These are phyloP conservation scores for Timema podura DNA, from an alignment of 2,888 invertebrate species.

Conservation along the genomic window DNA sequence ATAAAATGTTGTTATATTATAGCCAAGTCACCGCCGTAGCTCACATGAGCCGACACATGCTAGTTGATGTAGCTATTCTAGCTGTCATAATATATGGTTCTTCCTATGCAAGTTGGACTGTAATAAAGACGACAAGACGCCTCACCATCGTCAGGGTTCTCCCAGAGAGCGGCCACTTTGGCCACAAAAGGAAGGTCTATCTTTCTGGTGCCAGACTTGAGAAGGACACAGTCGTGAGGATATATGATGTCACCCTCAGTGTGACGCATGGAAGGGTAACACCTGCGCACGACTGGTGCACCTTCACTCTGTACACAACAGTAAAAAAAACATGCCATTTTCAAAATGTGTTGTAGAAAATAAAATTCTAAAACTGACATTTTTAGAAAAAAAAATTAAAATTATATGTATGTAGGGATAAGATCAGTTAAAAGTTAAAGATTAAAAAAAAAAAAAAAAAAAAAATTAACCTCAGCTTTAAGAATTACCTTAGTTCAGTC, in stretches of 20 bases:
- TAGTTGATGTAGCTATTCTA: too few species aligned
- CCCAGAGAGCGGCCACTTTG: constrained; percentile 91
- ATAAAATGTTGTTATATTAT: too few species aligned
- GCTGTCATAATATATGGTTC: too few species aligned
- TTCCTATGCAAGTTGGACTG: not conserved
- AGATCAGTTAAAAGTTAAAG: not conserved
- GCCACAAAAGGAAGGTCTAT: constrained; percentile 92
- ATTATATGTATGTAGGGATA: too few species aligned
- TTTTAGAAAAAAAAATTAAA: constrained; percentile 7
- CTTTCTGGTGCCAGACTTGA: constrained; percentile 77
- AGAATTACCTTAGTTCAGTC: too few species aligned
- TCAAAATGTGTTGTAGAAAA: not conserved
- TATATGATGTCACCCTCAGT: constrained; percentile 80
- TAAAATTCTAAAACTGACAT: not conserved
- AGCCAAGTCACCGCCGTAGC: too few species aligned
- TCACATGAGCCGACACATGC: too few species aligned
- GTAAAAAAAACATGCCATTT: too few species aligned
- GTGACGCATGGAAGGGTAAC: constrained; percentile 89
- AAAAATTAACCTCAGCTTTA: not conserved
- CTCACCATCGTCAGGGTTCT: constrained; percentile 87
- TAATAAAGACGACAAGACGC: not conserved
- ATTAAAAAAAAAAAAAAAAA: not conserved
- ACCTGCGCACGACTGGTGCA: constrained; percentile 68
- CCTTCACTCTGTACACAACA: constrained; percentile 61
- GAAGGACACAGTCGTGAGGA: constrained; percentile 85